Evolutionary conservation across 2,113 vertebrate species (phyloP).

Genomic region (Alces alces): DNA sequence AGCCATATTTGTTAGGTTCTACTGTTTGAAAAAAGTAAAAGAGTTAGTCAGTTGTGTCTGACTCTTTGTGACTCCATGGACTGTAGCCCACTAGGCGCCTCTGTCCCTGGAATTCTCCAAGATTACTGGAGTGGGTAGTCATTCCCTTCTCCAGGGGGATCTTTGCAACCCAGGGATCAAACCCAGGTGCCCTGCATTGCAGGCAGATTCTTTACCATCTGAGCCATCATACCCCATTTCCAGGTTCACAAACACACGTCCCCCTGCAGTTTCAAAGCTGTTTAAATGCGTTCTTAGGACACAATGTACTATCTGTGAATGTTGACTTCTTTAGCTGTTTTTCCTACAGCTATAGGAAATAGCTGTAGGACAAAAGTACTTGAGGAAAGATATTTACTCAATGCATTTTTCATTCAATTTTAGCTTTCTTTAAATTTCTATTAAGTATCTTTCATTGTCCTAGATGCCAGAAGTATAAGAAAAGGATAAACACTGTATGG

Average conservation of each 20-base stretch:
- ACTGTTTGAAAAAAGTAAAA: background rate
- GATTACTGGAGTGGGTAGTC: background rate
- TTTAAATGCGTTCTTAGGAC: background rate
- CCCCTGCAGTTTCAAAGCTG: background rate
- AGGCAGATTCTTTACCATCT: background rate
- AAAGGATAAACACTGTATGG: background rate
- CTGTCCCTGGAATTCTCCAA: background rate
- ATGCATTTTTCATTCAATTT: background rate
- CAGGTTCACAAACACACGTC: background rate
- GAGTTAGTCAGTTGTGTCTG: background rate
- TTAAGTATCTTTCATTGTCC: background rate
- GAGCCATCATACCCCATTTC: background rate
- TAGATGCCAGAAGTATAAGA: background rate
- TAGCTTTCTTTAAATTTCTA: background rate
- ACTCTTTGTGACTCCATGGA: background rate
- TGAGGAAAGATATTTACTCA: background rate
- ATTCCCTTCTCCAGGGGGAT: background rate
- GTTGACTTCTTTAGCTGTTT: background rate
- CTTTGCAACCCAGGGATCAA: background rate
- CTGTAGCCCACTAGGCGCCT: accelerated
- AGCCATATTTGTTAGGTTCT: background rate
- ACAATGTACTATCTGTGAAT: background rate
- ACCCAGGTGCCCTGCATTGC: background rate
- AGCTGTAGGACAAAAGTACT: background rate
- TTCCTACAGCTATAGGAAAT: background rate